Conservation (phyloP, 2,113 vertebrate genomes). For the Myocastor coypus region DNA sequence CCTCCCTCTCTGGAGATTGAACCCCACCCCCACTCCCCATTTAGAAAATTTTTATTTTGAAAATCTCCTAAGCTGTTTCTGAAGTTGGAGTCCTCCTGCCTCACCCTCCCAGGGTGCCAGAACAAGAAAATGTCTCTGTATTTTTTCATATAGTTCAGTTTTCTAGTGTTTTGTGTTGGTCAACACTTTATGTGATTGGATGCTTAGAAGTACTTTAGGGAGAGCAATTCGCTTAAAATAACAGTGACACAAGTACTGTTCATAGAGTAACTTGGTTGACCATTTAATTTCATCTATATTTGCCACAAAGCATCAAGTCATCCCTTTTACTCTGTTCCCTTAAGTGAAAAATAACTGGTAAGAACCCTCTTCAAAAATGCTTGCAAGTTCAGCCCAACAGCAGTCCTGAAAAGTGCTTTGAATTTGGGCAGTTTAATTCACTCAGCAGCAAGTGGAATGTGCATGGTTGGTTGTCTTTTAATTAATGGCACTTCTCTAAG, state of each 20-base stretch:
- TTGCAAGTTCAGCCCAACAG: conserved; percentile 21
- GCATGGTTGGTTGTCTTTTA: background rate
- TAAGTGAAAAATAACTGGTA: background rate
- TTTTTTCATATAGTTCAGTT: background rate
- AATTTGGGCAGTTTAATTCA: background rate
- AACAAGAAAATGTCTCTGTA: background rate
- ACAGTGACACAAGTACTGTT: background rate
- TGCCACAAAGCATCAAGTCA: conserved; percentile 12
- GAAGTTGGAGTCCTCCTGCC: background rate
- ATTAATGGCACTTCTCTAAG: background rate
- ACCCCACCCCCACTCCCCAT: too few relatives aligned
- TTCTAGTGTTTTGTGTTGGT: conserved; percentile 15
- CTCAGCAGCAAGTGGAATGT: background rate
- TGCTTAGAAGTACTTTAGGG: conserved; percentile 26
- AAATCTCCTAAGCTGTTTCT: background rate
- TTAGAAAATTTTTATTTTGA: background rate
- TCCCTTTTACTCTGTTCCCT: background rate
- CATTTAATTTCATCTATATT: conserved; percentile 14
- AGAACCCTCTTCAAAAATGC: background rate
- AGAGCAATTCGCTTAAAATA: conserved; percentile 18
- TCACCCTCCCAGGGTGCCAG: background rate
- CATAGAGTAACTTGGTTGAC: background rate
- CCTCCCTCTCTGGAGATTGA: background rate
- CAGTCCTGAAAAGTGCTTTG: background rate
- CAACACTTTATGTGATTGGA: conserved; percentile 30